Conservation (phyloP, 1,140 invertebrate genomes). For the Gryllus bimaculatus region DNA sequence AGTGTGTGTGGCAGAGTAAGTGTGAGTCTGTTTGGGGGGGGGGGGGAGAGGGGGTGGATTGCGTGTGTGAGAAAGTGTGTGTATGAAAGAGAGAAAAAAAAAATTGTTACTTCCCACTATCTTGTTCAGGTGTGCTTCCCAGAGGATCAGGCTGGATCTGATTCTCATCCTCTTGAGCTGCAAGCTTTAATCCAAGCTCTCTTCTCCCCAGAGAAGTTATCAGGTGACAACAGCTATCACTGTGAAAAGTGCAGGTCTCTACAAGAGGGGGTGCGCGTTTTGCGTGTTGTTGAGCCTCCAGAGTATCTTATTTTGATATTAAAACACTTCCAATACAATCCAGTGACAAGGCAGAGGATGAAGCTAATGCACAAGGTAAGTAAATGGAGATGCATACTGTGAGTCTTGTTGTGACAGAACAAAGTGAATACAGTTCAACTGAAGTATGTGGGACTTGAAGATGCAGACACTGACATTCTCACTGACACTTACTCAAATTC, state of each 20-base stretch:
- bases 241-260: constrained; percentile 65
- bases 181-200: constrained; percentile 27
- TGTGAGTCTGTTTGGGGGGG: too few relatives aligned
- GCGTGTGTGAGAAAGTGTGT: too few relatives aligned
- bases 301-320: constrained; percentile 68
- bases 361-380: constrained; percentile 60
- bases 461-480: too few relatives aligned
- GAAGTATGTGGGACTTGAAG: too few relatives aligned
- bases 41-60: too few relatives aligned
- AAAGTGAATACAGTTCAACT: too few relatives aligned
- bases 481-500: too few relatives aligned
- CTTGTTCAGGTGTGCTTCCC: background rate
- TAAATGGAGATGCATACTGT: background rate
- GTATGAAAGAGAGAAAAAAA: too few relatives aligned
- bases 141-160: background rate
- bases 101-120: background rate
- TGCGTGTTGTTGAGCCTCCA: constrained; percentile 59
- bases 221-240: constrained; percentile 72
- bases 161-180: background rate
- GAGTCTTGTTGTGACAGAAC: too few relatives aligned
- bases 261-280: constrained; percentile 64
- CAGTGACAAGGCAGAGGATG: constrained; percentile 55
- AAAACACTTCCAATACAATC: constrained; percentile 71
- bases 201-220: constrained; percentile 61
- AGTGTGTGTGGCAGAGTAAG: too few relatives aligned